Base-by-base conservation (phyloP, 2,797 vertebrate species). In the Anomalospiza imberbis region DNA sequence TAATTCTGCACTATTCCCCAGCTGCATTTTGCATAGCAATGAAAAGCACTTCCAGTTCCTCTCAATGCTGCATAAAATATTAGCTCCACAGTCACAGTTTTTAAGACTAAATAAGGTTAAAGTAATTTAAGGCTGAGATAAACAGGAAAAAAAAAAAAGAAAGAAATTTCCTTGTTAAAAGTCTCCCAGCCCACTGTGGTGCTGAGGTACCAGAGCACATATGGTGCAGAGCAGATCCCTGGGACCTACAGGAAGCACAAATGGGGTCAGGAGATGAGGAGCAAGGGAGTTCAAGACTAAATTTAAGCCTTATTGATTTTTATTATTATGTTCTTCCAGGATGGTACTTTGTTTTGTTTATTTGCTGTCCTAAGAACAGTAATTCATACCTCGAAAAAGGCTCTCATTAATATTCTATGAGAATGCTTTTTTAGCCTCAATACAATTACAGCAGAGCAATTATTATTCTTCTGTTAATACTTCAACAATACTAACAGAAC, bases 331-430 rank as follows among this genome's bases (percentile, higher is more conserved):
- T 16, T 81, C 54, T 74, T 90, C 57, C 26, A 61, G 40, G 61
- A 84, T 0, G 6, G 20, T 14, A 42, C 17, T 76, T 38, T n/a
- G 7, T 7, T 32, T 40, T 48, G n/a, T 53, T 83, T 72, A 25
- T 84, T 81, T 91, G 93, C 53, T 73, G 25, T 67, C 66, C 60
- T 28, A 66, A 75, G 74, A 90, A 89, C 74, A 93, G 12, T 80
- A 87, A 95, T 48, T 94, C 86, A 85, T 80, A 74, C 50, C 36
- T 57, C 16, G 32, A 86, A 89, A 94, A 51, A 88, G 74, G 50
- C 12, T 85, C 84, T 92, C 84, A 91, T 96, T 95, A 93, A 95
- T 96, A 96, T 91, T 96, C 89, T 28, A 87, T 65, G 88, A 88
- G 85, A 89, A 94, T 10, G 91, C 60, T 51, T 76, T 88, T 87